These are phyloP conservation scores for Drosophila rhopaloa DNA, from an alignment of 1,140 invertebrate genomes.

Conservation along the genomic window DNA sequence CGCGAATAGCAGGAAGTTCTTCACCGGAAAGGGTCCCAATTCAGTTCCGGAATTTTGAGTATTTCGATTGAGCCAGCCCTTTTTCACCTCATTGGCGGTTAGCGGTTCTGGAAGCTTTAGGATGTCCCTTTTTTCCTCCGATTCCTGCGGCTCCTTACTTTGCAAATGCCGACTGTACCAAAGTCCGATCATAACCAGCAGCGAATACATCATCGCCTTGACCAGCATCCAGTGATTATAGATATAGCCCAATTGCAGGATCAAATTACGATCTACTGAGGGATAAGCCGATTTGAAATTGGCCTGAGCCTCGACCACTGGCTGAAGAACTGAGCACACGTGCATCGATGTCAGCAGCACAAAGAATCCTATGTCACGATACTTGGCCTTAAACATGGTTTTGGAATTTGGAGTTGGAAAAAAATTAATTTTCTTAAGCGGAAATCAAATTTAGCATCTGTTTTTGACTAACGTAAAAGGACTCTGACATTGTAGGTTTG, in stretches of 20 bases:
- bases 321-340: constrained; percentile 44
- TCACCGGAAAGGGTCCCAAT: constrained; percentile 23
- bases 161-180: constrained; percentile 41
- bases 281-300: constrained; percentile 31
- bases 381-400: constrained; percentile 46
- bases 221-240: constrained; percentile 44
- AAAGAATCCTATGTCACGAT: constrained; percentile 28
- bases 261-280: constrained; percentile 29
- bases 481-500: not conserved
- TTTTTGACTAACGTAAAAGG: not conserved
- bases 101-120: not conserved
- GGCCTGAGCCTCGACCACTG: constrained; percentile 43
- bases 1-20: constrained; percentile 14
- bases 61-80: constrained; percentile 29
- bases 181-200: constrained; percentile 33
- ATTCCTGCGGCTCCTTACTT: not conserved
- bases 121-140: not conserved
- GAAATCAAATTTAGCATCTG: not conserved
- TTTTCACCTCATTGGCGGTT: constrained; percentile 43
- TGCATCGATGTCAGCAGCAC: constrained; percentile 36
- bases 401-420: constrained; percentile 9
- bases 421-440: not conserved
- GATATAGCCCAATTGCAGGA: constrained; percentile 47
- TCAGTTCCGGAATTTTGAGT: not conserved
- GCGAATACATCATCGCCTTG: constrained; percentile 38